Conservation (phyloP, 92 coral and sea anemone species). For the Montipora capitata region DNA sequence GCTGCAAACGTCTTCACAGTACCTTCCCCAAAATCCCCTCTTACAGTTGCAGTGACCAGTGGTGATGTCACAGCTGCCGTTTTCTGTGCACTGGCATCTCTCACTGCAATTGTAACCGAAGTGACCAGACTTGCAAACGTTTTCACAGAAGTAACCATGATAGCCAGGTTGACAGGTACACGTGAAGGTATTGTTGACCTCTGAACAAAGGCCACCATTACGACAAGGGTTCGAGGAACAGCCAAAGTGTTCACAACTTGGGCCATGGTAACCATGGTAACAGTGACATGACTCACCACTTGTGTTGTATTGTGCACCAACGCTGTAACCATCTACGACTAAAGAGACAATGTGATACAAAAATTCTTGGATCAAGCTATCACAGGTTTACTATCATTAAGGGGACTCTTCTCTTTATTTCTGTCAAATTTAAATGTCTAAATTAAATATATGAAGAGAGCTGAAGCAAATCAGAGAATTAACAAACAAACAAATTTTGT, state of each 20-base stretch:
- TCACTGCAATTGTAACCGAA: constrained; percentile 89
- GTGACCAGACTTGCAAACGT: constrained; percentile 87
- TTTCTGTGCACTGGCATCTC: constrained; percentile 77
- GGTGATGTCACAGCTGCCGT: constrained; percentile 86
- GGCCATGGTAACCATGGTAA: constrained; percentile 90
- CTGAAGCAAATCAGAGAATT: too few relatives aligned
- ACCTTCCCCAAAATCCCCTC: constrained; percentile 82
- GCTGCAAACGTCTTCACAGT: constrained; percentile 78
- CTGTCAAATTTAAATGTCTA: too few relatives aligned
- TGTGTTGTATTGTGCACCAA: neutral
- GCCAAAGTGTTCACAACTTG: constrained; percentile 94
- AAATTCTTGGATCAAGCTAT: neutral
- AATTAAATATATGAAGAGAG: too few relatives aligned
- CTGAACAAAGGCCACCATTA: constrained; percentile 83
- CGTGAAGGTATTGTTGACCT: constrained; percentile 54
- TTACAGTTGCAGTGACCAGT: constrained; percentile 90
- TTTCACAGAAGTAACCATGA: constrained; percentile 90
- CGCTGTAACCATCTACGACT: neutral
- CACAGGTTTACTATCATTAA: too few relatives aligned
- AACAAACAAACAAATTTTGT: too few relatives aligned
- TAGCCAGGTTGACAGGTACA: constrained; percentile 85
- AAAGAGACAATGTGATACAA: neutral
- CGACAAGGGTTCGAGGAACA: constrained; percentile 93
- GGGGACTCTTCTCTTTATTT: too few relatives aligned
- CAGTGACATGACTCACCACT: constrained; percentile 81